Percentiles rank a stretch among this genome's conserved stretches.
phyloP scores from a whole-genome alignment of 2,888 invertebrate genomes.

The Conomelus anceps region DNA sequence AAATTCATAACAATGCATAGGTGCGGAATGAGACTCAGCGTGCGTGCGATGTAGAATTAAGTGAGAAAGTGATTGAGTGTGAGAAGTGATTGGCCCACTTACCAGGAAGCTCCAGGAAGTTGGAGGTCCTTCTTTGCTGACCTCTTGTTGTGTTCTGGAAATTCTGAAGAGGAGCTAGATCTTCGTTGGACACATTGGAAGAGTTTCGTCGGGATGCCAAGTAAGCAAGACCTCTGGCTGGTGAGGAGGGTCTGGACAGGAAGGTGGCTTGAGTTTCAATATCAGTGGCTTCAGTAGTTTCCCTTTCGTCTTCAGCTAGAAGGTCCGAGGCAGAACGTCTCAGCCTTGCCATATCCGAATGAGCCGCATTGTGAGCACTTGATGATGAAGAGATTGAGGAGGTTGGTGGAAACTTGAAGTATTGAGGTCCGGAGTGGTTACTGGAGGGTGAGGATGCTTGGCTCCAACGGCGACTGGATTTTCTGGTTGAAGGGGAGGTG shows the following conservation, averaged over 20 bases:
- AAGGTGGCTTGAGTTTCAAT: conserved; percentile 50
- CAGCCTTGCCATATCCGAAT: background rate
- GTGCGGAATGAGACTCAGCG: background rate
- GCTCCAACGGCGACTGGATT: background rate
- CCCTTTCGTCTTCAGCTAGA: conserved; percentile 52
- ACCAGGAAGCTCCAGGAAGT: conserved; percentile 83
- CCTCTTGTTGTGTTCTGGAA: conserved; percentile 72
- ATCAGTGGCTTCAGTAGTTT: conserved; percentile 51
- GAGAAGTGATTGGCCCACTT: conserved; percentile 38
- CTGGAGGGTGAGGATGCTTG: background rate
- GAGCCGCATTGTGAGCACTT: background rate
- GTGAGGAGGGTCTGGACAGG: conserved; percentile 29
- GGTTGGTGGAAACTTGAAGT: conserved; percentile 24
- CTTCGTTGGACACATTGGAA: conserved; percentile 65
- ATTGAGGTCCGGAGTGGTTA: background rate
- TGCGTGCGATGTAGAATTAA: background rate
- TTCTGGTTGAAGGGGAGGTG: background rate
- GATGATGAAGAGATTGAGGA: conserved; percentile 3
- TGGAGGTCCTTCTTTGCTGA: conserved; percentile 73
- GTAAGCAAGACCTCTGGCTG: conserved; percentile 50
- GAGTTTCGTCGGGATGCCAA: conserved; percentile 81
- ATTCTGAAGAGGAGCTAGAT: conserved; percentile 65
- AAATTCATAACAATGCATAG: no score
- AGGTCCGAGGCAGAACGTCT: conserved; percentile 64
- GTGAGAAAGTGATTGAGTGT: background rate